phyloP scores from a whole-genome alignment of 2,888 invertebrate species.

The Candidula unifasciata region DNA sequence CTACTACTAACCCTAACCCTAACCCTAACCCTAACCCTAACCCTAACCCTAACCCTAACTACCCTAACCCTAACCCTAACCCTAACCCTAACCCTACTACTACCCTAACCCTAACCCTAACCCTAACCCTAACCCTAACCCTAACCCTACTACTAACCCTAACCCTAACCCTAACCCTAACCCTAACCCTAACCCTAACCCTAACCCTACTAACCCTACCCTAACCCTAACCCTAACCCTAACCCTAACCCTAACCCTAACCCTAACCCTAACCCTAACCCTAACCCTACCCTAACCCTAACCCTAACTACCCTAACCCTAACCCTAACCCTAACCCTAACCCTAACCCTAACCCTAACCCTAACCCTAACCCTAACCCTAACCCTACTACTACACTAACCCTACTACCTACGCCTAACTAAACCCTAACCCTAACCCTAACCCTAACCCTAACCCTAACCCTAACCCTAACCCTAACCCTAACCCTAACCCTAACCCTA shows the following conservation, averaged over 20 bases:
- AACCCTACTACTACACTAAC: neutral
- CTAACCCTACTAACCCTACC: neutral
- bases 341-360: neutral
- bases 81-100: too few species aligned
- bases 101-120: neutral
- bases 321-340: neutral
- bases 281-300: neutral
- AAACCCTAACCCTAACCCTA: neutral
- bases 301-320: neutral
- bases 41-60: neutral
- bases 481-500: neutral
- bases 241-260: neutral
- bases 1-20: neutral
- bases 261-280: neutral
- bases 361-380: neutral
- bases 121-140: neutral
- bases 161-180: too few species aligned
- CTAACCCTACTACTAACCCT: neutral
- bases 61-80: too few species aligned
- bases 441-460: neutral
- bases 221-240: neutral
- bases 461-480: neutral
- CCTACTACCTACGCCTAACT: neutral
- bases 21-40: slow-evolving; percentile 13
- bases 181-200: neutral